These are phyloP conservation scores for Sakesphorus luctuosus DNA, from an alignment of 2,113 vertebrate genomes.

Conservation along the genomic window DNA sequence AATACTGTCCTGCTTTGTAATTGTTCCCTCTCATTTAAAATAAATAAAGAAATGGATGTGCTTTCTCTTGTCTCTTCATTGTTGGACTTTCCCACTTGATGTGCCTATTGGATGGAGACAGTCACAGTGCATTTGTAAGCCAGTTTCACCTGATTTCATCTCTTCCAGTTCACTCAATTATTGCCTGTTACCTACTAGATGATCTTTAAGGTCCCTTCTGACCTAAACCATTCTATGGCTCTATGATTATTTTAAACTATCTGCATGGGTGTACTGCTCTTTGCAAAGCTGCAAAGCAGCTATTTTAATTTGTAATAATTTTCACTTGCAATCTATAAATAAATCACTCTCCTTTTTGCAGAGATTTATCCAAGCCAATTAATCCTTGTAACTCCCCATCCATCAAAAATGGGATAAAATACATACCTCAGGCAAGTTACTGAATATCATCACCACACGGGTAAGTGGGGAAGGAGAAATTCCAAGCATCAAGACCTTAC, in stretches of 20 bases:
- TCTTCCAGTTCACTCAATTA: background rate
- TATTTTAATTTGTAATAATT: background rate
- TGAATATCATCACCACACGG: background rate
- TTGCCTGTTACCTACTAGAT: background rate
- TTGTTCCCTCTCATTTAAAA: background rate
- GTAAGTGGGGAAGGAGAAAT: background rate
- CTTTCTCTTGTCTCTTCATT: background rate
- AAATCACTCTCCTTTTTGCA: background rate
- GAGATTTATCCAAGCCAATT: background rate
- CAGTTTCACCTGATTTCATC: background rate
- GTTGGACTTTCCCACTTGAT: background rate
- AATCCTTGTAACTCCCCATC: background rate
- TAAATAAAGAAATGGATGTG: background rate
- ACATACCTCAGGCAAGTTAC: background rate
- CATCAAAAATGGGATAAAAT: background rate
- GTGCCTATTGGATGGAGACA: background rate
- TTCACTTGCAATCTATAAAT: background rate
- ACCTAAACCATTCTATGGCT: background rate
- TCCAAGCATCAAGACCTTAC: background rate
- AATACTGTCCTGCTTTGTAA: background rate
- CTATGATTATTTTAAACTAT: background rate
- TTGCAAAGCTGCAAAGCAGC: background rate
- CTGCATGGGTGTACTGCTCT: background rate
- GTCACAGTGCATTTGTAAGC: background rate
- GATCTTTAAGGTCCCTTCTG: background rate